These are phyloP conservation scores for Pelobates cultripes DNA, from an alignment of 2,797 vertebrate species.

Conservation along the genomic window DNA sequence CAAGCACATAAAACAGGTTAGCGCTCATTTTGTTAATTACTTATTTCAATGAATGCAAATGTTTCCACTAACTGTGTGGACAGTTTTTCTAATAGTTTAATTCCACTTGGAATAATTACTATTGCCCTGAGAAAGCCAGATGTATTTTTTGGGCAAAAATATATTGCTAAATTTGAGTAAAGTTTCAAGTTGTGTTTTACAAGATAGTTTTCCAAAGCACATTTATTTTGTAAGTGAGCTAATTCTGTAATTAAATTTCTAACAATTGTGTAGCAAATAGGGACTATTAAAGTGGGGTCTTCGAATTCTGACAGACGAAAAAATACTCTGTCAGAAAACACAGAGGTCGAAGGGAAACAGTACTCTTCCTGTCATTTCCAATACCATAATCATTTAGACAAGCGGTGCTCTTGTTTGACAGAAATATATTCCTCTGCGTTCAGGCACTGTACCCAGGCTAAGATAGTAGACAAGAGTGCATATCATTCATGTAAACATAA, in stretches of 20 bases:
- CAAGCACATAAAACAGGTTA: constrained; percentile 55
- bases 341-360: background rate
- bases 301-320: background rate
- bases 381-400: constrained; percentile 14
- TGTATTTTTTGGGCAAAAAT: background rate
- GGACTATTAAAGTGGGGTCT: background rate
- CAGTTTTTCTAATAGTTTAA: constrained; percentile 1
- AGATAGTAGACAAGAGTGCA: constrained; percentile 18
- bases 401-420: constrained; percentile 12
- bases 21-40: constrained; percentile 61
- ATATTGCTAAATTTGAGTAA: background rate
- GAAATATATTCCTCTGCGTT: constrained; percentile 20
- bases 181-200: background rate
- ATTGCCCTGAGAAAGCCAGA: background rate
- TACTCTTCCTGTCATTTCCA: constrained; percentile 15
- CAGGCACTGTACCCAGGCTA: constrained; percentile 1
- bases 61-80: background rate
- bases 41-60: constrained; percentile 18
- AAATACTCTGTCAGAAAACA: background rate
- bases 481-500: no score
- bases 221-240: background rate
- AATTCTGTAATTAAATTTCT: background rate
- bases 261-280: background rate
- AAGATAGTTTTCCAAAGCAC: background rate
- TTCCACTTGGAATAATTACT: background rate